These are phyloP conservation scores for Aratinga solstitialis DNA, from an alignment of 2,797 vertebrate species.

Conservation along the genomic window DNA sequence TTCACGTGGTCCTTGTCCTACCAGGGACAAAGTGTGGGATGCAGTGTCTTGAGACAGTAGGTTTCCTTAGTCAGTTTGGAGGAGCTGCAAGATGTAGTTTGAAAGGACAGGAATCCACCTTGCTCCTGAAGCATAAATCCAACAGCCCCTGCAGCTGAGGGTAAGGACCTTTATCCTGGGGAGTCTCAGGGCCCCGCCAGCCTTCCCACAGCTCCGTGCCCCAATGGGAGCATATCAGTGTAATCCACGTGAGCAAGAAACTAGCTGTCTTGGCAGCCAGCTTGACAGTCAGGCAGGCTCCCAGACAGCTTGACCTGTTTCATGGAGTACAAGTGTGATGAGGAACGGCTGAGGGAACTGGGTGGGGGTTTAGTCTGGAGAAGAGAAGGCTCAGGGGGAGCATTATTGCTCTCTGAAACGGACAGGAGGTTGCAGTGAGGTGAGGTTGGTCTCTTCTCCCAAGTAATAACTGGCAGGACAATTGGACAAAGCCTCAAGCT, in stretches of 20 bases:
- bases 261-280: neutral
- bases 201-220: neutral
- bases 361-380: neutral
- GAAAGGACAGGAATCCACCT: neutral
- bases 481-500: neutral
- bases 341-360: neutral
- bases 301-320: neutral
- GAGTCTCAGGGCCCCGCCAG: accelerated
- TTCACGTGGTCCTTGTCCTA: accelerated
- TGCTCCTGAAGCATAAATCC: neutral
- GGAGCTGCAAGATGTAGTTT: neutral
- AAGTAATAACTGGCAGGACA: neutral
- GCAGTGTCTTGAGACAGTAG: neutral
- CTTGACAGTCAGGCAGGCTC: neutral
- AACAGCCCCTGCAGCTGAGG: neutral
- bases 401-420: neutral
- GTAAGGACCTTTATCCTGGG: neutral
- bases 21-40: accelerated
- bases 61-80: neutral
- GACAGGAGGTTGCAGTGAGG: neutral
- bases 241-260: neutral
- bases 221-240: accelerated
- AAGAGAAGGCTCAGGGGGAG: neutral
- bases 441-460: neutral
- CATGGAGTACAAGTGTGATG: neutral